Evolutionary conservation across 2,888 invertebrate species (phyloP), one percentile per base, ranked within the genome.

Genomic region (Thymelicus acteon): DNA sequence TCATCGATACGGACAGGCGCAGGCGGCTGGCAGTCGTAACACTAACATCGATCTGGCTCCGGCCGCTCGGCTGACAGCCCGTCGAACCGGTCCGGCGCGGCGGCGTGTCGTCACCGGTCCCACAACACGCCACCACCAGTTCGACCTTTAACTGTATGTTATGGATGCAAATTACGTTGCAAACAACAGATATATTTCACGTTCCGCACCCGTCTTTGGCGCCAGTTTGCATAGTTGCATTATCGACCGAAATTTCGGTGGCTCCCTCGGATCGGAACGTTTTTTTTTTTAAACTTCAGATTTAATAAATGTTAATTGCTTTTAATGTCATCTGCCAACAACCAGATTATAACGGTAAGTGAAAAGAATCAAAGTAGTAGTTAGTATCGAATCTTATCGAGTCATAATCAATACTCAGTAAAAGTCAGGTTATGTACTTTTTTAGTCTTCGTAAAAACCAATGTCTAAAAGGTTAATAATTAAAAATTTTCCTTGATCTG

Each of bases 101-200:
- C 31, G 58, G 58, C 57, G 40, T 47, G 57, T 57, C 57, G 47
- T 58, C 57, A 57, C 49, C 47, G 19, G 24, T 47, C 44, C 44
- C 57, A 40, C 44, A 31, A 58, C 47, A 58, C 44, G 37, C 58
- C 57, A 58, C 57, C 52, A 63, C 31, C 44, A 57, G 58, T 63
- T 69, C 57, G 62, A 63, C 69, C 60, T 71, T 60, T 40, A 60
- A 71, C 71, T 52, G 65, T 65, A 60, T 52, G 65, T 65, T 61
- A 54, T 60, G 48, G 37, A 71, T 71, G 71, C 65, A 71, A 65
- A 71, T 65, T 58, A 66, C 24, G 37, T 48, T 66, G 37, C 66
- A 19, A 44, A 58, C 66, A 60, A 60, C 47, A 60, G 57, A 66
- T 37, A 57, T 57, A 37, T 66, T 57, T 66, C 57, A 64, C 13